Evolutionary conservation across 2,113 vertebrate genomes (phyloP).

Genomic region (Azemiops feae): DNA sequence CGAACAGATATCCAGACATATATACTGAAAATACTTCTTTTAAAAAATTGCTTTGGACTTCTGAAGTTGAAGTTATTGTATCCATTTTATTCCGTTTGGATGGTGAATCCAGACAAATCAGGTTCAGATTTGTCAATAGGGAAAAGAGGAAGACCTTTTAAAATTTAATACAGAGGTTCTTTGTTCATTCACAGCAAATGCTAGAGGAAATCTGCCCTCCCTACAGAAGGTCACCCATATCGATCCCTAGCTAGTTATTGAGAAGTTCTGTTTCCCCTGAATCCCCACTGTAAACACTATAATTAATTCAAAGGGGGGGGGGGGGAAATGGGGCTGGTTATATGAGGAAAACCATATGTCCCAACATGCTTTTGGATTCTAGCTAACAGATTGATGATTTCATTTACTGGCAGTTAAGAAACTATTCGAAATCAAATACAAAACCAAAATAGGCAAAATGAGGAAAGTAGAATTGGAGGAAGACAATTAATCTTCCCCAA

Average conservation of each 20-base stretch:
- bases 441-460: neutral
- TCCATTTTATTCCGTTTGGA: neutral
- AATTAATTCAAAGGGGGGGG: neutral
- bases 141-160: neutral
- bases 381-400: neutral
- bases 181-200: constrained; percentile 13
- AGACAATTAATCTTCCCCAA: neutral
- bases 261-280: neutral
- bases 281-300: neutral
- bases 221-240: constrained; percentile 10
- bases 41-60: neutral
- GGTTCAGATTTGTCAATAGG: neutral
- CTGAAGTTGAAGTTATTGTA: neutral
- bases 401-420: neutral
- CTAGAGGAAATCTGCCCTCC: neutral
- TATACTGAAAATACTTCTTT: neutral
- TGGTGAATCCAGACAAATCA: neutral
- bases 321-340: neutral
- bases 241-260: neutral
- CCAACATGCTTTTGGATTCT: neutral
- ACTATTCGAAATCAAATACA: neutral
- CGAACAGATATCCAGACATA: neutral
- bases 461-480: neutral
- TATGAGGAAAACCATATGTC: neutral
- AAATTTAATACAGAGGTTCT: constrained; percentile 9